phyloP scores from a whole-genome alignment of 2,888 invertebrate genomes.

The Oasisia sp. region DNA sequence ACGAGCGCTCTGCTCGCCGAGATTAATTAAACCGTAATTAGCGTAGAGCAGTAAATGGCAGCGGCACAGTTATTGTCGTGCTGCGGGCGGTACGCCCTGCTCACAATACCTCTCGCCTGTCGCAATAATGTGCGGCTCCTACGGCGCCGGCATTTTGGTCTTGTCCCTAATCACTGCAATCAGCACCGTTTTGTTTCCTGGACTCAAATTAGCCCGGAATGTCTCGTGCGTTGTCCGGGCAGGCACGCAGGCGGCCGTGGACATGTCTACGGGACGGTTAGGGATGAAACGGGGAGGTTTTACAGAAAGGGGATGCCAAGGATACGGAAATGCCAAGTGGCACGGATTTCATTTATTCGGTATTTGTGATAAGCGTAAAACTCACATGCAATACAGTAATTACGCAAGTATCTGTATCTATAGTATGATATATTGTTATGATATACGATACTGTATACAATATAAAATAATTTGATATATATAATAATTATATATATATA shows the following conservation, averaged over 20 bases:
- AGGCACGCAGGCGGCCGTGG: background rate
- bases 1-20: background rate
- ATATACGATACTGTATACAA: too few species aligned
- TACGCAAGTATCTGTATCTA: too few species aligned
- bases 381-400: background rate
- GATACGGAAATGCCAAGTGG: background rate
- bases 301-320: background rate
- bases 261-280: background rate
- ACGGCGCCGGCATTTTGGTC: background rate
- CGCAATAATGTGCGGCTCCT: background rate
- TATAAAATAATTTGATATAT: too few species aligned
- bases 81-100: background rate
- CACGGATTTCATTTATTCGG: background rate
- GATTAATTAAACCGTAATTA: constrained; percentile 17
- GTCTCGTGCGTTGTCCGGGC: background rate
- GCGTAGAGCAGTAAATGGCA: background rate
- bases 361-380: background rate
- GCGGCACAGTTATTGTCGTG: constrained; percentile 3
- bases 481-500: too few species aligned
- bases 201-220: constrained; percentile 6
- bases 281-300: background rate
- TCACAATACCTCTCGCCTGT: background rate
- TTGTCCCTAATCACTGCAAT: background rate
- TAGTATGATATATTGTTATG: too few species aligned
- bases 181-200: background rate